These are phyloP conservation scores for Acrocephalus kingi DNA, from an alignment of 2,113 vertebrate species.

Conservation along the genomic window DNA sequence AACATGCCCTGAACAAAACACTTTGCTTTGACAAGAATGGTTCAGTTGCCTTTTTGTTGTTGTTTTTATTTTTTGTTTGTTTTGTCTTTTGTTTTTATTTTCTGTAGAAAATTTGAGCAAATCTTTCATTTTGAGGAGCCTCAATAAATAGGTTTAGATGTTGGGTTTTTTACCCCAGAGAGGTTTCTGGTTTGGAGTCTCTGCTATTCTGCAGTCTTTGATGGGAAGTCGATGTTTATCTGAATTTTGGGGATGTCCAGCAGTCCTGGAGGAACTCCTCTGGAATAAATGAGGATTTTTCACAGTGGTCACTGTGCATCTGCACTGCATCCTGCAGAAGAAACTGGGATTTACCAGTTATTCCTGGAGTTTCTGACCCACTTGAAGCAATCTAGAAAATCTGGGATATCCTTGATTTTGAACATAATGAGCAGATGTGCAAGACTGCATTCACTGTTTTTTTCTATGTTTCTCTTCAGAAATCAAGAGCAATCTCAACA, in stretches of 20 bases:
- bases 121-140: background rate
- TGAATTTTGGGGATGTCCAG: background rate
- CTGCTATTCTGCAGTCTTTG: background rate
- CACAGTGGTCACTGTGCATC: background rate
- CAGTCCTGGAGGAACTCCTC: background rate
- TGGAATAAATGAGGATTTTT: background rate
- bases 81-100: background rate
- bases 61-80: background rate
- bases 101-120: background rate
- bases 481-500: background rate
- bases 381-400: background rate
- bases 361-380: background rate
- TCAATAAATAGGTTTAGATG: background rate
- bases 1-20: background rate
- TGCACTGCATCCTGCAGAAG: background rate
- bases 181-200: background rate
- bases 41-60: background rate
- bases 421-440: background rate
- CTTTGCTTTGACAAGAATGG: background rate
- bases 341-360: background rate
- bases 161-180: fast-evolving
- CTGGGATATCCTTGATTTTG: background rate
- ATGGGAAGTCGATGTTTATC: background rate
- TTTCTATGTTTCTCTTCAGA: background rate
- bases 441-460: background rate